Base-by-base conservation (phyloP, 2,797 vertebrate species). In the Enteromius radiatus region DNA sequence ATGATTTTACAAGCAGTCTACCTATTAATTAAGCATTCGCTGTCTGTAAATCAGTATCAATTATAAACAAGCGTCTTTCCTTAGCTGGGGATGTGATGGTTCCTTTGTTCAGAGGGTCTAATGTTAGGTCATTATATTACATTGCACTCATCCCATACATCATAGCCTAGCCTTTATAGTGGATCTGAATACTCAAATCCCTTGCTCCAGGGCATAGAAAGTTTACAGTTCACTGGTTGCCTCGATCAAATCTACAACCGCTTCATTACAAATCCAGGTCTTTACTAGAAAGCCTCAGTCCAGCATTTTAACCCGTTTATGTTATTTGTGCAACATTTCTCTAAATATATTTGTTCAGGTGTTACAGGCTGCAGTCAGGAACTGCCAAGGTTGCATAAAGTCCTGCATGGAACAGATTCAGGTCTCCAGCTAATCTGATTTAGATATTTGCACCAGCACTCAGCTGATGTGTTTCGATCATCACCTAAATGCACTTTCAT, bases 341-440 rank as follows among this genome's bases (percentile, higher is more conserved):
- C 15, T 21, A 43, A 45, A 61, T 45, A 21, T 59, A 21, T 80
- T 59, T 45, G 33, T 15, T 68, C 36, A 38, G 5, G 69, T 31
- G 45, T 49, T 31, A 21, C 45, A 71, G 5, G 15, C 61, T 31
- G 61, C 3, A 64, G 61, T 19, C 61, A 21, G 17, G 26, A 54
- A 36, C 15, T 33, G 11, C 3, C 21, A 70, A 45, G 52, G 19
- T 54, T 73, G 41, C 26, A 38, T 21, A 73, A 73, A 63, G 56
- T 81, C 68, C 41, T 63, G 14, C 28, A 73, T 11, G 12, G 52
- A 23, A 63, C 38, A 73, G 52, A 70, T 71, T 71, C 38, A 61
- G 67, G 7, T 61, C 23, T 80, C 38, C n/a, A n/a, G 38, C 38
- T 61, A 80, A 80, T 71, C 78, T 17, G 38, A 71, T 47, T 70